phyloP scores from a whole-genome alignment of 1,140 invertebrate genomes.

The Tetranychus cinnabarinus region DNA sequence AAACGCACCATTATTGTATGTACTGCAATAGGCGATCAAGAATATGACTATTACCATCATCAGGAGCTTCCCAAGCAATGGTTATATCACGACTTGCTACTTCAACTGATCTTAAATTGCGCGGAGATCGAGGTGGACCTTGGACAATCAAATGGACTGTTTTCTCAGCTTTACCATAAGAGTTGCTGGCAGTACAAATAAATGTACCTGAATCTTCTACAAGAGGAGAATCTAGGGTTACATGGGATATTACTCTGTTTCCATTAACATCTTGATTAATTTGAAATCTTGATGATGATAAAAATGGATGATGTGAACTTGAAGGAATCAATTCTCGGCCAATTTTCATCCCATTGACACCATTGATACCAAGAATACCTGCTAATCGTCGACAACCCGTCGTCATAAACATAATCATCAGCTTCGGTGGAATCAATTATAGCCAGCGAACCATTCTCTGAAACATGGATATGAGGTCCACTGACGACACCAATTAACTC shows the following conservation, averaged over 20 bases:
- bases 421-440: conserved; percentile 10
- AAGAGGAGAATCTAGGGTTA: conserved; percentile 19
- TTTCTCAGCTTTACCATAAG: conserved; percentile 20
- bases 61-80: conserved; percentile 23
- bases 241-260: conserved; percentile 13
- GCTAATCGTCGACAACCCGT: conserved; percentile 13
- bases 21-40: conserved; percentile 22
- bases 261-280: conserved; percentile 10
- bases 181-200: conserved; percentile 22
- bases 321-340: conserved; percentile 15
- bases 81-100: conserved; percentile 19
- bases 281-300: conserved; percentile 8
- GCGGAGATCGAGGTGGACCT: conserved; percentile 25
- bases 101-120: conserved; percentile 20
- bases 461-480: conserved; percentile 13
- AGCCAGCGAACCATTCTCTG: conserved; percentile 14
- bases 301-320: conserved; percentile 8
- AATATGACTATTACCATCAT: conserved; percentile 27
- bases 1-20: conserved; percentile 14
- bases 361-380: conserved; percentile 17
- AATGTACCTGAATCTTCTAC: conserved; percentile 23
- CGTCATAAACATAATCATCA: conserved; percentile 63
- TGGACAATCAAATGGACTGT: conserved; percentile 23
- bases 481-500: conserved; percentile 13
- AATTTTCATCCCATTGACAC: not conserved